These are phyloP conservation scores for Hedychridium roseum DNA, from an alignment of 2,888 invertebrate genomes.

Conservation along the genomic window DNA sequence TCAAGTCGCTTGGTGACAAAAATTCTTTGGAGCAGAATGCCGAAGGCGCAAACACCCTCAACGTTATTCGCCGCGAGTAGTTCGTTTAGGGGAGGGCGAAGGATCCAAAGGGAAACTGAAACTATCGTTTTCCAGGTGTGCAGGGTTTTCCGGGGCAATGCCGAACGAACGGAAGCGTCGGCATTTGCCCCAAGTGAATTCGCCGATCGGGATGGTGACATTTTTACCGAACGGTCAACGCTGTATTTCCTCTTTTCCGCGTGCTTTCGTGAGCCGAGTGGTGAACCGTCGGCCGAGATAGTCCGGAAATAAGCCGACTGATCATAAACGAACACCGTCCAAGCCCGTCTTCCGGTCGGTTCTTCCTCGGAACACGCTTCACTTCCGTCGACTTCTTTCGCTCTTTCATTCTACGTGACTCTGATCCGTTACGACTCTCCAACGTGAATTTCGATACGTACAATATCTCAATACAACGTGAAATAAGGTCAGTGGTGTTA, in stretches of 20 bases:
- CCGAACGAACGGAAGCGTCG: constrained; percentile 2
- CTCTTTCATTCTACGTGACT: constrained; percentile 14
- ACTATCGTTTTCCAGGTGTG: too few species aligned
- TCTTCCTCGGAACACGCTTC: constrained; percentile 1
- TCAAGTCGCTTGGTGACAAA: too few species aligned
- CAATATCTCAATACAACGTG: too few species aligned
- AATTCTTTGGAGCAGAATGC: too few species aligned
- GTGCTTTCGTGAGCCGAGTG: constrained; percentile 22
- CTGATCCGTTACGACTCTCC: too few species aligned
- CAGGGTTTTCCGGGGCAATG: not conserved
- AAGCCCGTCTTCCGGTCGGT: constrained; percentile 12
- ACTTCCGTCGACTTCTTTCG: not conserved
- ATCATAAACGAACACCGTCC: constrained; percentile 40
- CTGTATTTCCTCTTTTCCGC: constrained; percentile 39
- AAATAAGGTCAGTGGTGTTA: too few species aligned
- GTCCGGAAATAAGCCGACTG: constrained; percentile 46
- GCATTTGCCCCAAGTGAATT: constrained; percentile 23
- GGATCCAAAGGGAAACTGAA: too few species aligned
- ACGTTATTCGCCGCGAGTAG: too few species aligned
- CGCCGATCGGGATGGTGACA: constrained; percentile 17
- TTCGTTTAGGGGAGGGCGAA: too few species aligned
- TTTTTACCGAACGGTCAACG: constrained; percentile 34
- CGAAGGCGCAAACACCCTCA: too few species aligned
- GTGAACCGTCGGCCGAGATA: constrained; percentile 35
- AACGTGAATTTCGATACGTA: too few species aligned